These are phyloP conservation scores for Brachionus rubens DNA, from an alignment of 1,140 invertebrate species.

Conservation along the genomic window DNA sequence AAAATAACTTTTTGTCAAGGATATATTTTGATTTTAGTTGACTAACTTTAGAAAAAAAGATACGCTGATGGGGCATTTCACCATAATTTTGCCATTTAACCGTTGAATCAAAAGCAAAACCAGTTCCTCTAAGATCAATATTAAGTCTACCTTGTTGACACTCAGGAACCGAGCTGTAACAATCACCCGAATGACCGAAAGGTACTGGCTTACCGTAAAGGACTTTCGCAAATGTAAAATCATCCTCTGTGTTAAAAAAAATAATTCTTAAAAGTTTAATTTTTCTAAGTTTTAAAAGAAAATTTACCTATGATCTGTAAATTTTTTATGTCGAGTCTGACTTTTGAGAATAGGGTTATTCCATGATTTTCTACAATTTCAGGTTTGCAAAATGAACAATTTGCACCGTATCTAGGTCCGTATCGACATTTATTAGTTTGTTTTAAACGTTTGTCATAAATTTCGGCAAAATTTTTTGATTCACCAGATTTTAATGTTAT, in stretches of 20 bases:
- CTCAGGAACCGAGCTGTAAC: conserved; percentile 16
- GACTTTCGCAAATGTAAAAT: conserved; percentile 15
- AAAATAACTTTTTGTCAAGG: background rate
- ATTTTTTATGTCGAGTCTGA: conserved; percentile 2
- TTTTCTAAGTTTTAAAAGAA: background rate
- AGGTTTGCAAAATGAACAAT: conserved; percentile 9
- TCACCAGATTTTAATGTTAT: conserved; percentile 25
- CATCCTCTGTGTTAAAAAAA: background rate
- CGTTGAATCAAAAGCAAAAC: conserved; percentile 7
- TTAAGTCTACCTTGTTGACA: conserved; percentile 40
- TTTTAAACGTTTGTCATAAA: conserved; percentile 34
- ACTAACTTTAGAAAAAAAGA: conserved; percentile 37
- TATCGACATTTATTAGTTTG: conserved; percentile 25
- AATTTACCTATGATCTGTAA: background rate
- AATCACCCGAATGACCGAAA: conserved; percentile 35
- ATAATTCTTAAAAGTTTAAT: background rate
- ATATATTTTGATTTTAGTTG: no score
- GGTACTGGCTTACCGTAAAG: conserved; percentile 29
- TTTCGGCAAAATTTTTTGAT: conserved; percentile 36
- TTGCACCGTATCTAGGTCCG: conserved; percentile 21
- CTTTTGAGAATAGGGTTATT: conserved; percentile 30
- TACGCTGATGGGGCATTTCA: conserved; percentile 13
- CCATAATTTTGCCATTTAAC: conserved; percentile 26
- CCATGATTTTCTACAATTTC: conserved; percentile 32
- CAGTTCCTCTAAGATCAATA: conserved; percentile 37